A percentile compares a stretch with the other conserved stretches of the same genome.
These are phyloP conservation scores for Notechis scutatus DNA, from an alignment of 2,113 vertebrate species.

Conservation along the genomic window DNA sequence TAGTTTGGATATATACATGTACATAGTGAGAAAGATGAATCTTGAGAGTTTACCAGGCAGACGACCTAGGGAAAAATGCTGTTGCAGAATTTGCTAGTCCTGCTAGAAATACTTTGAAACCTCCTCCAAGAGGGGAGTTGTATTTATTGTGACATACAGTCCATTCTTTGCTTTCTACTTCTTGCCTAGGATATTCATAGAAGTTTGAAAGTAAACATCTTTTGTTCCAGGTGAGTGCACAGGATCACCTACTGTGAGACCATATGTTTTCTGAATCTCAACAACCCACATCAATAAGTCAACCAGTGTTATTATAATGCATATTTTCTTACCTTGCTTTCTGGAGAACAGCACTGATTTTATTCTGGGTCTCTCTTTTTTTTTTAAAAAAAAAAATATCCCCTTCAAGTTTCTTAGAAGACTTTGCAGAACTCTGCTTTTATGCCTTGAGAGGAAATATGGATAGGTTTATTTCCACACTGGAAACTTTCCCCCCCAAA, in stretches of 20 bases:
- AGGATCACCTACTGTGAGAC: background rate
- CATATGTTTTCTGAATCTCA: background rate
- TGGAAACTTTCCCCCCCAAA: background rate
- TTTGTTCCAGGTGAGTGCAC: background rate
- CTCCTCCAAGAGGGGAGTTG: background rate
- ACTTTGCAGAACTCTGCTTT: background rate
- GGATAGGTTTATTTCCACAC: background rate
- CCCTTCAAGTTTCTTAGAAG: background rate
- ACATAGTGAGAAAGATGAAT: too few species aligned
- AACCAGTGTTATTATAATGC: background rate
- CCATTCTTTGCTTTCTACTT: background rate
- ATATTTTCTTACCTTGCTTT: background rate
- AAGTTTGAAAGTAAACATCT: background rate
- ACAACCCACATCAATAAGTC: background rate
- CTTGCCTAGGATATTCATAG: background rate
- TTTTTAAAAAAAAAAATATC: background rate
- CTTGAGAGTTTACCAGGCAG: too few species aligned
- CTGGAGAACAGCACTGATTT: background rate
- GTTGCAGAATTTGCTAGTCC: too few species aligned
- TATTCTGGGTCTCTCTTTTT: background rate
- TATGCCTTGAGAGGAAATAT: background rate
- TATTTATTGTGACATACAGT: background rate
- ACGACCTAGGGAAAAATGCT: too few species aligned
- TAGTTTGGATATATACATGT: too few species aligned
- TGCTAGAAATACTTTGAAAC: too few species aligned